Conservation (phyloP, 2,888 invertebrate species). For the Leptura quadrifasciata region DNA sequence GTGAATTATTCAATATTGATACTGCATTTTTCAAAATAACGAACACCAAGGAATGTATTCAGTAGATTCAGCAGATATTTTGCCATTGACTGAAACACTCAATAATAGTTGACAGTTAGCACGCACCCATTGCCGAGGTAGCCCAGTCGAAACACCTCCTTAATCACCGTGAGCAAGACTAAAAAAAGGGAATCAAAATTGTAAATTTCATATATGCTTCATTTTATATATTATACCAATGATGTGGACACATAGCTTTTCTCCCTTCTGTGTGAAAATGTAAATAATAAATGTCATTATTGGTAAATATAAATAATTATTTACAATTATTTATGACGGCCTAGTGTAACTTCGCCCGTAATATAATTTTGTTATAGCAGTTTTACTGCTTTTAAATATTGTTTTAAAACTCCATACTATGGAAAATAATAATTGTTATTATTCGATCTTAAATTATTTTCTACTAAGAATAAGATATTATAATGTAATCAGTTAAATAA, state of each 20-base stretch:
- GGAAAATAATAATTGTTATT: conserved; percentile 58
- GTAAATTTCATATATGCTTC: conserved; percentile 8
- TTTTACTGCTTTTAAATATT: conserved; percentile 47
- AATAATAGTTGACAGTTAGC: no score
- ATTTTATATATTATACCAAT: conserved; percentile 15
- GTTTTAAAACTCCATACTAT: conserved; percentile 49
- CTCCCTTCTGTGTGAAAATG: conserved; percentile 40
- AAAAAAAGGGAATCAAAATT: conserved; percentile 15
- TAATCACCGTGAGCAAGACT: no score
- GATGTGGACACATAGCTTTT: conserved; percentile 21
- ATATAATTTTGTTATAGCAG: conserved; percentile 53
- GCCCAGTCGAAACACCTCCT: no score
- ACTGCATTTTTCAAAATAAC: no score
- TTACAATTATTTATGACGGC: conserved; percentile 44
- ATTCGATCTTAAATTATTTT: conserved; percentile 63
- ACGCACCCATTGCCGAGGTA: no score
- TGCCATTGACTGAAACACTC: no score
- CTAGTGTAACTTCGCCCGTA: conserved; percentile 52
- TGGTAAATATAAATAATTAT: conserved; percentile 25
- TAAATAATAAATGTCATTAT: conserved; percentile 43
- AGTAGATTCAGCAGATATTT: no score
- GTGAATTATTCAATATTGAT: no score
- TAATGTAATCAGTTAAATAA: conserved; percentile 67
- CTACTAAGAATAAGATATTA: conserved; percentile 62
- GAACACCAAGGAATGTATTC: no score